A percentile compares a stretch with the other conserved stretches of the same genome.
These are phyloP conservation scores for Eupeodes latifasciatus DNA, from an alignment of 2,888 invertebrate genomes.

Conservation along the genomic window DNA sequence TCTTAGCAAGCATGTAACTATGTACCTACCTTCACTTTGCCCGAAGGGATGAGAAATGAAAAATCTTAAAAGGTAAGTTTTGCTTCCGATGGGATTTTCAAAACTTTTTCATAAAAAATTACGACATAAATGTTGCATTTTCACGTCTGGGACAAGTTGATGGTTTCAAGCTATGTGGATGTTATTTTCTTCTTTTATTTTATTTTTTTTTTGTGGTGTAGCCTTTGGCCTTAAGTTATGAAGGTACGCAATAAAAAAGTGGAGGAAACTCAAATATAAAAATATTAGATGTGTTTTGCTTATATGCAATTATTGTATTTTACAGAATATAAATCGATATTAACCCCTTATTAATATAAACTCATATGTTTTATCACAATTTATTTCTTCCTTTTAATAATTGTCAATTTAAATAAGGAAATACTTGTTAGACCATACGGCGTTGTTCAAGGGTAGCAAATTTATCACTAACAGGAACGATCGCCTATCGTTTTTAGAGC, in stretches of 20 bases:
- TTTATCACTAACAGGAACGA: too few relatives aligned
- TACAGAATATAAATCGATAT: too few relatives aligned
- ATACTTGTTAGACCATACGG: too few relatives aligned
- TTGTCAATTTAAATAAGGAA: too few relatives aligned
- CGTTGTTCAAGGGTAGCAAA: too few relatives aligned
- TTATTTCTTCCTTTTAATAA: too few relatives aligned
- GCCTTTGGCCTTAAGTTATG: background rate
- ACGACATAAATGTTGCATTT: constrained; percentile 53
- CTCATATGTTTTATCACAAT: too few relatives aligned
- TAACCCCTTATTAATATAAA: too few relatives aligned
- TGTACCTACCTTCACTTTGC: background rate
- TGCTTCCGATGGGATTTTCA: constrained; percentile 47
- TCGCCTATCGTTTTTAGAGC: too few relatives aligned
- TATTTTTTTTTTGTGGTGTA: background rate
- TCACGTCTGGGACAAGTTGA: constrained; percentile 33
- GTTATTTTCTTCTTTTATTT: constrained; percentile 35
- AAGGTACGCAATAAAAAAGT: background rate
- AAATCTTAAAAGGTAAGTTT: constrained; percentile 66
- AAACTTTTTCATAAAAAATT: constrained; percentile 49
- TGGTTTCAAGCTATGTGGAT: constrained; percentile 29
- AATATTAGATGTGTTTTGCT: too few relatives aligned
- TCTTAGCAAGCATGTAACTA: background rate
- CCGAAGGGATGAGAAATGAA: constrained; percentile 8
- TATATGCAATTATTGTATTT: too few relatives aligned
- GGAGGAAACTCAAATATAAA: background rate